phyloP scores from a whole-genome alignment of 2,888 invertebrate species.

The Archips crataeganus region DNA sequence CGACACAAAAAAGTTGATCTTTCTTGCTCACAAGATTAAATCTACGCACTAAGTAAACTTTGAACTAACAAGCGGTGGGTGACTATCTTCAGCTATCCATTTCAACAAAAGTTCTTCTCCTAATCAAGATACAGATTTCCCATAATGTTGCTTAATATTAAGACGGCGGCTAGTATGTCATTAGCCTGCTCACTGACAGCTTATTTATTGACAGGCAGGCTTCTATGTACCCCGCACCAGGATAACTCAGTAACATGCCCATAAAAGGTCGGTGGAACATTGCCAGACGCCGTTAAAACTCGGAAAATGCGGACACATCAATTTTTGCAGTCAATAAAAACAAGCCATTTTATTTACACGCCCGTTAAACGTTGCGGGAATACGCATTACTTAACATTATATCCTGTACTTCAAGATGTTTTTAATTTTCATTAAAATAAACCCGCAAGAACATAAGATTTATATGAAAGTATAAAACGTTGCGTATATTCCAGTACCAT shows the following conservation, averaged over 20 bases:
- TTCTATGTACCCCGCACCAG: constrained; percentile 51
- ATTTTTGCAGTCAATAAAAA: constrained; percentile 62
- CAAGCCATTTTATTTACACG: constrained; percentile 50
- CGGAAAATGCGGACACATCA: constrained; percentile 68
- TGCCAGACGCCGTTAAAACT: constrained; percentile 52
- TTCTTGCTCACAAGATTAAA: too few species aligned
- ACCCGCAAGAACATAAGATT: background rate
- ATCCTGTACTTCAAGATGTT: constrained; percentile 10
- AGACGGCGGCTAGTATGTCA: constrained; percentile 18
- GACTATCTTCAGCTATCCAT: too few species aligned
- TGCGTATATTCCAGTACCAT: constrained; percentile 12
- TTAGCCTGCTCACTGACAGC: constrained; percentile 11
- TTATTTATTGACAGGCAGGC: constrained; percentile 51
- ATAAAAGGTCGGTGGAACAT: constrained; percentile 58
- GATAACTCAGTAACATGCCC: constrained; percentile 71
- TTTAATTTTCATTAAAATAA: constrained; percentile 8
- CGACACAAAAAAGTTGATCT: too few species aligned
- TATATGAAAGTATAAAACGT: background rate
- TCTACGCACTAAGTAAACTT: too few species aligned
- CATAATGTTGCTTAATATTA: background rate
- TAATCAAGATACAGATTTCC: background rate
- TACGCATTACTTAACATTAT: constrained; percentile 17
- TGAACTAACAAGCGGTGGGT: too few species aligned
- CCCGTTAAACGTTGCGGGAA: constrained; percentile 14
- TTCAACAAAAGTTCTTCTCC: background rate